Percentiles rank a stretch among this genome's conserved stretches.
Evolutionary conservation across 2,113 vertebrate genomes (phyloP).

Genomic region (Heptranchias perlo): DNA sequence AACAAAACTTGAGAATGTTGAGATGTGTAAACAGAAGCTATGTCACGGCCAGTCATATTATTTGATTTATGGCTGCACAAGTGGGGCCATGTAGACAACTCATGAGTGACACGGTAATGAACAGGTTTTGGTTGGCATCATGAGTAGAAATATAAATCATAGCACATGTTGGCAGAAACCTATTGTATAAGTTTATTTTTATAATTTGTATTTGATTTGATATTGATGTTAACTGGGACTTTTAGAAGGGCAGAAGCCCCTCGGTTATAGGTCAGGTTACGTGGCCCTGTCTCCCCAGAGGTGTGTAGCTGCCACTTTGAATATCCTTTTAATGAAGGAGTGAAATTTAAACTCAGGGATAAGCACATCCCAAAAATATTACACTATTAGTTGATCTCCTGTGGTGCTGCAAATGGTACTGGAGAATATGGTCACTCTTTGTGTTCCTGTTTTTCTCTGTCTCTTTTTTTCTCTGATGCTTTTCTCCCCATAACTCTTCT

Average conservation of each 20-base stretch:
- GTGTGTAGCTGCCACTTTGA: neutral
- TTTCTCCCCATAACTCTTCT: neutral
- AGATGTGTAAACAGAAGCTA: neutral
- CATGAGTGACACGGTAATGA: neutral
- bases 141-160: neutral
- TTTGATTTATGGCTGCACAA: neutral
- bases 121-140: neutral
- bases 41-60: neutral
- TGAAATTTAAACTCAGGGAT: neutral
- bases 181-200: neutral
- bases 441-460: neutral
- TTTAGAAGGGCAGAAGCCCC: neutral
- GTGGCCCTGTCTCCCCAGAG: neutral
- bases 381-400: neutral
- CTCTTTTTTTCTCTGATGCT: neutral
- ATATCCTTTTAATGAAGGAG: neutral
- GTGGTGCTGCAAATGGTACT: neutral
- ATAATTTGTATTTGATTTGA: neutral
- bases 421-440: neutral
- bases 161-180: neutral
- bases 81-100: neutral
- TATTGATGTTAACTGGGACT: neutral
- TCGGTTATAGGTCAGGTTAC: neutral
- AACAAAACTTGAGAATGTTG: neutral
- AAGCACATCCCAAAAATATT: neutral